These are phyloP conservation scores for Papilio polytes DNA, from an alignment of 1,140 invertebrate species.

Conservation along the genomic window DNA sequence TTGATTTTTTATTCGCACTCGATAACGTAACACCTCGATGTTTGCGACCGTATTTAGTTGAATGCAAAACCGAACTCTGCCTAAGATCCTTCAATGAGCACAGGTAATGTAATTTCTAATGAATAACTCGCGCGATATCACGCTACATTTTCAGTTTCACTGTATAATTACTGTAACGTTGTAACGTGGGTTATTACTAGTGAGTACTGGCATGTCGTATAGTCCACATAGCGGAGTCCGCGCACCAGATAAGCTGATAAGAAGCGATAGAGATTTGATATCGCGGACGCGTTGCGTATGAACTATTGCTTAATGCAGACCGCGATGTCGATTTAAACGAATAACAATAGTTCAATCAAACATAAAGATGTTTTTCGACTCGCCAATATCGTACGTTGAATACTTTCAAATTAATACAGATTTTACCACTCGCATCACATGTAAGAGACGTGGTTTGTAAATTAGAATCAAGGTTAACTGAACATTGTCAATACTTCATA, in stretches of 20 bases:
- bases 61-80: slow-evolving; percentile 42
- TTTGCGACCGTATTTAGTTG: background rate
- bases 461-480: background rate
- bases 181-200: slow-evolving; percentile 27
- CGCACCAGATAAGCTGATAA: slow-evolving; percentile 79
- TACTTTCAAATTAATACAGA: background rate
- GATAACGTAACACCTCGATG: slow-evolving; percentile 20
- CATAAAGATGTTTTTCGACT: background rate
- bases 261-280: slow-evolving; percentile 67
- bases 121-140: slow-evolving; percentile 48
- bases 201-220: slow-evolving; percentile 64
- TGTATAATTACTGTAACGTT: slow-evolving; percentile 40
- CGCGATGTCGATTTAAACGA: background rate
- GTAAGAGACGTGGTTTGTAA: background rate
- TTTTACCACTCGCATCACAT: background rate
- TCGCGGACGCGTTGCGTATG: slow-evolving; percentile 52
- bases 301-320: slow-evolving; percentile 43
- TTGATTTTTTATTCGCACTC: slow-evolving; percentile 5
- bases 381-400: background rate
- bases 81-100: slow-evolving; percentile 42
- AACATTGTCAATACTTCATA: background rate
- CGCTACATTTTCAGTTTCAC: slow-evolving; percentile 61
- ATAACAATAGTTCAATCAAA: slow-evolving; percentile 2
- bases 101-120: slow-evolving; percentile 50
- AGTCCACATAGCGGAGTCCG: background rate